Evolutionary conservation across 2,888 invertebrate genomes (phyloP).

Genomic region (Temnothorax rugatulus): DNA sequence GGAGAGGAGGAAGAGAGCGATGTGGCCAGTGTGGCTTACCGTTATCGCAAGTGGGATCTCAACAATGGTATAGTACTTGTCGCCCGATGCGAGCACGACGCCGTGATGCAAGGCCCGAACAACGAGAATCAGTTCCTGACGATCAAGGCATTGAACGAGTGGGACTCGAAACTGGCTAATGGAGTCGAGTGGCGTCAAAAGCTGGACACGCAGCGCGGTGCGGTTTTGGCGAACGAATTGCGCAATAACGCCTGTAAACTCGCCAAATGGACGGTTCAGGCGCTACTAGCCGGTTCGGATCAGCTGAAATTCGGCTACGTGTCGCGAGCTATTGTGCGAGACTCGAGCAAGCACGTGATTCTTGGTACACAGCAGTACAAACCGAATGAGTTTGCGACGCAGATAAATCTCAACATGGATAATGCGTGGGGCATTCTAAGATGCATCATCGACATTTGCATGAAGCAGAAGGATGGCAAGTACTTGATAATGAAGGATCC

Average conservation of each 20-base stretch:
- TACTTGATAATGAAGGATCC: constrained; percentile 99
- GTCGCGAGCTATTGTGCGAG: constrained; percentile 96
- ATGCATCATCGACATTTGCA: constrained; percentile 98
- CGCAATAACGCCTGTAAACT: constrained; percentile 99
- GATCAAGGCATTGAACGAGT: constrained; percentile 99
- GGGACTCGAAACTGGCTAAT: constrained; percentile 98
- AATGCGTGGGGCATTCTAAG: constrained; percentile 99
- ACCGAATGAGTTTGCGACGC: constrained; percentile 99
- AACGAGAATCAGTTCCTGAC: constrained; percentile 97
- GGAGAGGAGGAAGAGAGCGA: constrained; percentile 97
- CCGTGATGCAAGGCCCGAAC: constrained; percentile 94
- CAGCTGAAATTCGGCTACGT: constrained; percentile 99
- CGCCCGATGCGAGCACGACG: constrained; percentile 98
- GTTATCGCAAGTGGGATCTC: constrained; percentile 98
- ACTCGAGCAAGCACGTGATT: constrained; percentile 98
- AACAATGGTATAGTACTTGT: constrained; percentile 97
- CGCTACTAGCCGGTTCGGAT: constrained; percentile 97
- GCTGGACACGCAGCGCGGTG: constrained; percentile 98
- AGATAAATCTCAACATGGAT: constrained; percentile 99
- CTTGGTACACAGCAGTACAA: constrained; percentile 99
- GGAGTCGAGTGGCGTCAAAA: constrained; percentile 99
- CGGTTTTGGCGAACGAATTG: constrained; percentile 98
- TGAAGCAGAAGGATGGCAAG: constrained; percentile 98
- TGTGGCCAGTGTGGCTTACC: constrained; percentile 97
- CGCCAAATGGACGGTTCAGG: constrained; percentile 99